Evolutionary conservation across 2,888 invertebrate species (phyloP).

Genomic region (Drosophila merina): DNA sequence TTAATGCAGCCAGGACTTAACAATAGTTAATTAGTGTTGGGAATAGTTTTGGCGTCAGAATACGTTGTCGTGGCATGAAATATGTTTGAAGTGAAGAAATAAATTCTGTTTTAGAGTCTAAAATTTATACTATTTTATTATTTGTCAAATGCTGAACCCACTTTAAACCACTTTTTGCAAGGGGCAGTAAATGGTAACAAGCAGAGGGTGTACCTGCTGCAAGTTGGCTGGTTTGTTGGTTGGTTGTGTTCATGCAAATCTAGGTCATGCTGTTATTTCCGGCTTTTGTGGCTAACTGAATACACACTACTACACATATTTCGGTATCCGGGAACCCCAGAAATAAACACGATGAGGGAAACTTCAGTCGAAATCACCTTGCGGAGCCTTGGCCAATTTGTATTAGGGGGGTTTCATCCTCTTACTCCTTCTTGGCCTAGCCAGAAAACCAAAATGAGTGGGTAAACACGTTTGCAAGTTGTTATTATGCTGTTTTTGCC

Average conservation of each 20-base stretch:
- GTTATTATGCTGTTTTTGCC: conserved; percentile 52
- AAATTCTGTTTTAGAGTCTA: neutral
- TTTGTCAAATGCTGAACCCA: conserved; percentile 45
- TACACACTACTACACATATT: conserved; percentile 31
- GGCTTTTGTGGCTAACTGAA: conserved; percentile 67
- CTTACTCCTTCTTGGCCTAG: neutral
- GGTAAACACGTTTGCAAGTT: conserved; percentile 58
- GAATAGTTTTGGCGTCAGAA: neutral
- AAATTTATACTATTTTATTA: neutral
- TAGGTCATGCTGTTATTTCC: conserved; percentile 75
- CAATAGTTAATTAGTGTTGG: neutral
- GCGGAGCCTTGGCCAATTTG: conserved; percentile 64
- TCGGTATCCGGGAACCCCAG: conserved; percentile 2
- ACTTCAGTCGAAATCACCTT: conserved; percentile 57
- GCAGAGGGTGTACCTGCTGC: conserved; percentile 16
- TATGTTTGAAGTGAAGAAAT: neutral
- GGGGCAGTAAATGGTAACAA: conserved; percentile 15
- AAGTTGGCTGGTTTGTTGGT: conserved; percentile 5
- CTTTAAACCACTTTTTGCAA: conserved; percentile 31
- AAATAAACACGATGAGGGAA: conserved; percentile 4
- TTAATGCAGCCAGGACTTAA: neutral
- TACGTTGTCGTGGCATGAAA: neutral
- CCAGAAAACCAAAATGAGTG: conserved; percentile 56
- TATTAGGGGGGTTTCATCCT: conserved; percentile 42
- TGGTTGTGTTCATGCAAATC: conserved; percentile 48